These are phyloP conservation scores for Cryptocephalus primarius DNA, from an alignment of 2,888 invertebrate genomes.

Conservation along the genomic window DNA sequence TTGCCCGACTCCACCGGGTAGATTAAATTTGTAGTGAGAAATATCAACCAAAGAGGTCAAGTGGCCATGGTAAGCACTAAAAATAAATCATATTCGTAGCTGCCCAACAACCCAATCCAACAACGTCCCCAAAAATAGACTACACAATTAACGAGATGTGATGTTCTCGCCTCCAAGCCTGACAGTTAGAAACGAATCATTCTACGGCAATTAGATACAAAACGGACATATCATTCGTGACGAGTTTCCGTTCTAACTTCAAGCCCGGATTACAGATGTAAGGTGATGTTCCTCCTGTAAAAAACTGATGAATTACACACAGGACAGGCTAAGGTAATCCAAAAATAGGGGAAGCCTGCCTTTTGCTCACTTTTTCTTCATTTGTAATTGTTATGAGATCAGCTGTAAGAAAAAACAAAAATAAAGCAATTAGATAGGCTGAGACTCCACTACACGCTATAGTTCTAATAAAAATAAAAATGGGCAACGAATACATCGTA, in stretches of 20 bases:
- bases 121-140: constrained; percentile 5
- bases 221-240: not conserved
- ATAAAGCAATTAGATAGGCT: constrained; percentile 20
- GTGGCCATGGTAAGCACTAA: constrained; percentile 98
- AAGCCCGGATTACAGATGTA: constrained; percentile 1
- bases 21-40: constrained; percentile 96
- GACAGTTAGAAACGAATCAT: constrained; percentile 1
- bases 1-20: constrained; percentile 71
- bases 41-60: constrained; percentile 92
- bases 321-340: constrained; percentile 7
- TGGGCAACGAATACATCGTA: not conserved
- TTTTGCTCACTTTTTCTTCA: constrained; percentile 6
- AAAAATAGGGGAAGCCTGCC: constrained; percentile 2
- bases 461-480: constrained; percentile 2
- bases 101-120: constrained; percentile 10
- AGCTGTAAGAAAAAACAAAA: constrained; percentile 35
- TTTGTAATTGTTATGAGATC: constrained; percentile 11
- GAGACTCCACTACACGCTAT: not conserved
- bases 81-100: constrained; percentile 38
- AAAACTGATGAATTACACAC: constrained; percentile 10
- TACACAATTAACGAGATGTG: constrained; percentile 2
- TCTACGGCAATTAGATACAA: not conserved
- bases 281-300: constrained; percentile 5
- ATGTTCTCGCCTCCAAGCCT: constrained; percentile 8
- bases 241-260: too few relatives aligned